Evolutionary conservation across 2,888 invertebrate genomes (phyloP).

Genomic region (Diplolepis rosae): DNA sequence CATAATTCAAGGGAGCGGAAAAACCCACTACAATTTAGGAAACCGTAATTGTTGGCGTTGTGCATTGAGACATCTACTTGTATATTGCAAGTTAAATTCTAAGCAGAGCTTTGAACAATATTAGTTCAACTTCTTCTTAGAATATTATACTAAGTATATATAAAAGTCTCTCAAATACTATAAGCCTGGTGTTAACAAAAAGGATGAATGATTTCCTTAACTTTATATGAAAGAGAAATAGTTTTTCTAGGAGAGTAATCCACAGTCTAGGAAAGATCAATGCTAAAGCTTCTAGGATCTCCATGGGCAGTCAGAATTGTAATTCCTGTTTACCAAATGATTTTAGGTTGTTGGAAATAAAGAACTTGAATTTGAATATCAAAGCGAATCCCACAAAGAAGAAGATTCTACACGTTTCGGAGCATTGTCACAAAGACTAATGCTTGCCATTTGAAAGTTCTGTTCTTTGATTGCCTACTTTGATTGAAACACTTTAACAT

Average conservation of each 20-base stretch:
- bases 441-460: neutral
- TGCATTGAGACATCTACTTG: too few species aligned
- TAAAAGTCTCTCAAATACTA: too few species aligned
- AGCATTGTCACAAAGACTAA: neutral
- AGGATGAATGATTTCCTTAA: neutral
- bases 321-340: conserved; percentile 16
- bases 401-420: neutral
- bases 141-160: too few species aligned
- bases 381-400: conserved; percentile 30
- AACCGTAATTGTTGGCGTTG: too few species aligned
- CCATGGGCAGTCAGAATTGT: neutral
- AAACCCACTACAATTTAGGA: too few species aligned
- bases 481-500: neutral
- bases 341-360: conserved; percentile 37
- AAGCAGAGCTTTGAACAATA: too few species aligned
- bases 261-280: conserved; percentile 2
- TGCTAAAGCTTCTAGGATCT: conserved; percentile 1
- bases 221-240: neutral
- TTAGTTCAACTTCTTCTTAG: too few species aligned
- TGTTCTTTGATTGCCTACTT: conserved; percentile 19
- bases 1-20: too few species aligned
- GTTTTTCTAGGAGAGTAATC: neutral
- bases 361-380: conserved; percentile 46
- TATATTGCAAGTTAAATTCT: too few species aligned
- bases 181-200: too few species aligned